phyloP scores from a whole-genome alignment of 1,140 invertebrate genomes.

The Drosophila bipectinata region DNA sequence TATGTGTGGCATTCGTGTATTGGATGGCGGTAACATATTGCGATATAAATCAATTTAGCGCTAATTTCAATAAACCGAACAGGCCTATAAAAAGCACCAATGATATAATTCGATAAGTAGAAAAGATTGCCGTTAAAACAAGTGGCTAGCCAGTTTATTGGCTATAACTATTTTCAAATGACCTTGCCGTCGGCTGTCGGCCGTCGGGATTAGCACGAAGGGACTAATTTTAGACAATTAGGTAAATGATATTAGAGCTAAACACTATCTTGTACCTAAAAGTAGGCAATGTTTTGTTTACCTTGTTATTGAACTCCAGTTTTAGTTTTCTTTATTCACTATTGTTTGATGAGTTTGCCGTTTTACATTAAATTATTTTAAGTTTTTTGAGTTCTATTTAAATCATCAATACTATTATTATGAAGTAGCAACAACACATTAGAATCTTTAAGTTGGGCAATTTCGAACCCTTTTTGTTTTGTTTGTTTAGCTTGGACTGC shows the following conservation, averaged over 20 bases:
- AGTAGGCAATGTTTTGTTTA: conserved; percentile 35
- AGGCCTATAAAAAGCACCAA: conserved; percentile 35
- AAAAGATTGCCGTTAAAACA: conserved; percentile 1
- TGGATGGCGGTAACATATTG: conserved; percentile 61
- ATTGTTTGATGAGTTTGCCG: neutral
- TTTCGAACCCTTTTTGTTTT: conserved; percentile 40
- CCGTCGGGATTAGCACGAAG: neutral
- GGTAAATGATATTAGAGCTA: neutral
- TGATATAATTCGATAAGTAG: conserved; percentile 28
- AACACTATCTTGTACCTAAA: neutral
- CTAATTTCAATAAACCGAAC: conserved; percentile 73
- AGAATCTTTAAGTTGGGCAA: conserved; percentile 70
- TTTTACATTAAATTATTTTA: conserved; percentile 3
- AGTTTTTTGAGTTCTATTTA: conserved; percentile 18
- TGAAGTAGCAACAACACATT: conserved; percentile 72
- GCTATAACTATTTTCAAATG: conserved; percentile 8
- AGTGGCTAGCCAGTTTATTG: neutral
- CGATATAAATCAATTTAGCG: conserved; percentile 74
- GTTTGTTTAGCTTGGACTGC: conserved; percentile 50
- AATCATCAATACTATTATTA: conserved; percentile 64
- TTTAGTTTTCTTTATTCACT: conserved; percentile 1
- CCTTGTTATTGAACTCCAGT: conserved; percentile 20
- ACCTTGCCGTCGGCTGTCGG: neutral
- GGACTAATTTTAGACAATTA: neutral
- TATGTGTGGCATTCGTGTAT: conserved; percentile 32